phyloP scores from a whole-genome alignment of 2,888 invertebrate genomes.

The Himalopsyche anomala region DNA sequence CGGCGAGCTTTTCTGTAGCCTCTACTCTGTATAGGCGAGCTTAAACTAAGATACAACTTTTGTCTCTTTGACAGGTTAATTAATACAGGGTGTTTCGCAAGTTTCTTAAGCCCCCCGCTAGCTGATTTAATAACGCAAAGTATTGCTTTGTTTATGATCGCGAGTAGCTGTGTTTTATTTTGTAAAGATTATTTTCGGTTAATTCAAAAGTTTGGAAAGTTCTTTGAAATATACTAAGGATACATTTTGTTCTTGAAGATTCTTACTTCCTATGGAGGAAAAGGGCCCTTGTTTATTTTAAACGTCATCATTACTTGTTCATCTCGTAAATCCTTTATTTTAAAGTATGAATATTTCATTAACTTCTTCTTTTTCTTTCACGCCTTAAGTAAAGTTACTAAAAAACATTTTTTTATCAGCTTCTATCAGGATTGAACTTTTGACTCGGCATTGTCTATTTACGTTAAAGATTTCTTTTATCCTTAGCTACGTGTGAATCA shows the following conservation, averaged over 20 bases:
- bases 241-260: background rate
- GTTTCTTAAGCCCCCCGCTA: conserved; percentile 20
- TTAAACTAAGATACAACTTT: conserved; percentile 34
- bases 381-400: no score
- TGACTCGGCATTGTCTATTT: no score
- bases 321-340: no score
- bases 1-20: conserved; percentile 26
- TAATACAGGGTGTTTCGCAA: conserved; percentile 30
- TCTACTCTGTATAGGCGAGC: conserved; percentile 16
- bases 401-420: no score
- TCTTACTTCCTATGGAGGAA: background rate
- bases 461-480: no score
- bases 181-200: conserved; percentile 28
- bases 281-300: background rate
- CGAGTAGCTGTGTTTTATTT: conserved; percentile 24
- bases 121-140: conserved; percentile 26
- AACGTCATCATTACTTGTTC: no score
- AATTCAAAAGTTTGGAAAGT: conserved; percentile 10
- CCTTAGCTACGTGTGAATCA: no score
- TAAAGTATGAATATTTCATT: no score
- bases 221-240: background rate
- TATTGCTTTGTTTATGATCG: conserved; percentile 26
- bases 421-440: no score
- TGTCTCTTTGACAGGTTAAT: conserved; percentile 34
- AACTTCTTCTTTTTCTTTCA: no score